Percentiles rank a stretch among this genome's conserved stretches.
phyloP scores from a whole-genome alignment of 37 sponge, comb jelly and placozoan species.

The Theonella swinhoei region DNA sequence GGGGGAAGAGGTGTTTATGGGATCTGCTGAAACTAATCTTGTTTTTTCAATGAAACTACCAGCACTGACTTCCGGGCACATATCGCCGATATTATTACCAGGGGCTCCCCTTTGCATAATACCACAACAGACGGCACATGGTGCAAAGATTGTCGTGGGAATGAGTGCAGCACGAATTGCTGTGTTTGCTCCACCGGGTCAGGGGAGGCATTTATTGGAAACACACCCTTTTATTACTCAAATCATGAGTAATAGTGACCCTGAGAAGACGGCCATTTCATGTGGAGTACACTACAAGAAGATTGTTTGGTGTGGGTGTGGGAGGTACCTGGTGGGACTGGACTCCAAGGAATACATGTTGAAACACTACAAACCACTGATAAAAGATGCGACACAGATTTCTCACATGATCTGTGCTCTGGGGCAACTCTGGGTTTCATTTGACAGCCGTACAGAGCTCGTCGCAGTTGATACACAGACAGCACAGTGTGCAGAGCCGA shows the following conservation, averaged over 20 bases:
- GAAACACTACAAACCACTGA: slow-evolving; percentile 26
- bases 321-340: slow-evolving; percentile 48
- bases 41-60: slow-evolving; percentile 47
- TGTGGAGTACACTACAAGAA: slow-evolving; percentile 41
- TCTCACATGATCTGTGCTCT: background rate
- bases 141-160: slow-evolving; percentile 33
- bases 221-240: slow-evolving; percentile 21
- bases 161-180: slow-evolving; percentile 40
- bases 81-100: slow-evolving; percentile 8
- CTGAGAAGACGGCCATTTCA: slow-evolving; percentile 1
- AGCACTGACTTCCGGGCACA: slow-evolving; percentile 23
- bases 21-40: slow-evolving; percentile 5
- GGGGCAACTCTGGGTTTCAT: slow-evolving; percentile 40
- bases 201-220: slow-evolving; percentile 22
- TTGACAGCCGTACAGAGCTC: slow-evolving; percentile 13
- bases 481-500: background rate
- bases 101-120: slow-evolving; percentile 40
- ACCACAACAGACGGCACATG: background rate
- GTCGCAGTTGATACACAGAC: slow-evolving; percentile 5
- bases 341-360: slow-evolving; percentile 21
- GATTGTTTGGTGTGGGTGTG: slow-evolving; percentile 67
- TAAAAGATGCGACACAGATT: background rate
- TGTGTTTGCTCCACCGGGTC: slow-evolving; percentile 13
- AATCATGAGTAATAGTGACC: slow-evolving; percentile 24
- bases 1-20: slow-evolving; percentile 38